These are phyloP conservation scores for Calidris pugnax DNA, from an alignment of 2,113 vertebrate genomes.

Conservation along the genomic window DNA sequence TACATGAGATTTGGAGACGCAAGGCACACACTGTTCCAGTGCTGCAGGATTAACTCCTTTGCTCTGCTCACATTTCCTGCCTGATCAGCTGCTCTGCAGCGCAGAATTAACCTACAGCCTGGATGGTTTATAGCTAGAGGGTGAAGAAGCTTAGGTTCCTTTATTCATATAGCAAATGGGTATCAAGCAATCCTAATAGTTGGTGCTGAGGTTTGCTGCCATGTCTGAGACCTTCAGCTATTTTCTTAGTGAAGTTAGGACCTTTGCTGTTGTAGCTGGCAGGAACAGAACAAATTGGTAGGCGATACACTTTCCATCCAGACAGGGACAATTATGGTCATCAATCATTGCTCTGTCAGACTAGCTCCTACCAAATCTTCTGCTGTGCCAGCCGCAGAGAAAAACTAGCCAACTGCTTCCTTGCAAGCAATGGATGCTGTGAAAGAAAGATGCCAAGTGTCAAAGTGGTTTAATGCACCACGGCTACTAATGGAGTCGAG, in stretches of 20 bases:
- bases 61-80: neutral
- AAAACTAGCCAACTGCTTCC: slow-evolving; percentile 23
- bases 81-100: rapidly evolving
- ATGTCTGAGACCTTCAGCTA: neutral
- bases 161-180: neutral
- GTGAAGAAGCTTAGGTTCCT: neutral
- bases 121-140: neutral
- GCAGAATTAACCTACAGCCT: neutral
- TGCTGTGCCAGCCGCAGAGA: neutral
- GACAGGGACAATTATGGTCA: slow-evolving; percentile 12
- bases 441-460: neutral
- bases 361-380: neutral
- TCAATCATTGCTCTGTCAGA: slow-evolving; percentile 53
- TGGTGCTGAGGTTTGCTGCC: neutral
- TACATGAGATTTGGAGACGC: neutral
- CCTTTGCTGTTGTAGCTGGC: slow-evolving; percentile 30
- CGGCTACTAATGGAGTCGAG: neutral
- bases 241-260: slow-evolving; percentile 30
- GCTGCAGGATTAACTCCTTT: neutral
- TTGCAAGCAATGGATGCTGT: neutral
- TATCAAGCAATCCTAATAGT: neutral
- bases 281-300: slow-evolving; percentile 54
- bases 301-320: slow-evolving; percentile 47
- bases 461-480: neutral
- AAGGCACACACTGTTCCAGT: neutral